Evolutionary conservation across 2,797 vertebrate genomes (phyloP), one percentile per base, ranked within the genome.

Genomic region (Pantherophis alleghaniensis): DNA sequence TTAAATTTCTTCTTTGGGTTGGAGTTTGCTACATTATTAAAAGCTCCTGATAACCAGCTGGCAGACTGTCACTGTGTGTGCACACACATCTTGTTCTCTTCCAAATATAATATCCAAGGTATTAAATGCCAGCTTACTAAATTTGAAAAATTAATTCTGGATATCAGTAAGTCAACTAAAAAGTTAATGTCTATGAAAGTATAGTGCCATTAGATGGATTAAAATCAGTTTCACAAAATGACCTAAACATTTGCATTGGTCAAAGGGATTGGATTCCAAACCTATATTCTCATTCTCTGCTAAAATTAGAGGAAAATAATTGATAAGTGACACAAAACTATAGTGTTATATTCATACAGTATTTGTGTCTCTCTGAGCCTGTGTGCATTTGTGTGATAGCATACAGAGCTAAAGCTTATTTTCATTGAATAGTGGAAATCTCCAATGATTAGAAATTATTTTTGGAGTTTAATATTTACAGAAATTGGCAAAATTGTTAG

Each of bases 31-130:
- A 22, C 42, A 66, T 90, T 83, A 94, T 95, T 96, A 96, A 94
- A 96, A 96, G 87, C 91, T 96, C 79, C 16, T 37, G 87, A 93
- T 95, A 94, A 94, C 92, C 69, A 57, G 37, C 86, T 94, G 91
- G 79, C 37, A 94, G 61, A 83, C 4, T 88, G 56, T 95, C 92
- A 95, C 0, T 59, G 26, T 87, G 90, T 91, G 92, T 22, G 93
- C 93, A 90, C 92, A 55, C 22, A 95, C 4, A 47, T 47, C 74
- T 83, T 47, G 4, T 83, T 83, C 37, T 22, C 74, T 47, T 83
- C 37, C 74, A 83, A 47, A 83, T 83, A 83, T 57, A 57, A 88
- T 24, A 83, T 83, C 74, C 37, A 47, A 83, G 9, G 37, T 83
- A 42, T 83, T 83, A 83, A 83, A 83, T 47, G 74, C 74, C 74